Conservation (phyloP, 1,140 invertebrate species). For the Drosophila eugracilis region DNA sequence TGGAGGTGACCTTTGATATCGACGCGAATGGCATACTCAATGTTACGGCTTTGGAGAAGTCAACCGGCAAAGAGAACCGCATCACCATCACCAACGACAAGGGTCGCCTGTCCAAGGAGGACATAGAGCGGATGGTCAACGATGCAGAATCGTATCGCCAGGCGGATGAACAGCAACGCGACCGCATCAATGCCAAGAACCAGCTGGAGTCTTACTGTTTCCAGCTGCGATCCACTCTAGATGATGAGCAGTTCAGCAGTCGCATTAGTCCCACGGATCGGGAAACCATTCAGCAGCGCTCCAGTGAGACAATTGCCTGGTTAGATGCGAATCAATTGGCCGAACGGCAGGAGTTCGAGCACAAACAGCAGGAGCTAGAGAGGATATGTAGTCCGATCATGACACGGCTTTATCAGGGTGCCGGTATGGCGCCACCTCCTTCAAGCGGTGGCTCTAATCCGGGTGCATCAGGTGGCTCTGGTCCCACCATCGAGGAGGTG, state of each 20-base stretch:
- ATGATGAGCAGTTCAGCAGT: constrained; percentile 94
- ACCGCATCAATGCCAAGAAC: constrained; percentile 95
- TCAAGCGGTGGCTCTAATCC: constrained; percentile 78
- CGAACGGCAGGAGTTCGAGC: constrained; percentile 96
- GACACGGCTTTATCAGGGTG: constrained; percentile 90
- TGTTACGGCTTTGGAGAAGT: constrained; percentile 95
- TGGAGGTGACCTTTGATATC: constrained; percentile 96
- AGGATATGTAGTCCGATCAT: constrained; percentile 94
- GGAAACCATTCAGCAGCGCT: constrained; percentile 93
- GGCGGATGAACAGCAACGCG: constrained; percentile 95
- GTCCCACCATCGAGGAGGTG: constrained; percentile 97
- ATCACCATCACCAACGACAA: constrained; percentile 99
- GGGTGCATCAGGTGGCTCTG: constrained; percentile 83
- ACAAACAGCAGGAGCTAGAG: constrained; percentile 95
- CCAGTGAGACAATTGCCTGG: constrained; percentile 97
- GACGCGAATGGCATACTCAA: constrained; percentile 95
- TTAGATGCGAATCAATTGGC: constrained; percentile 96
- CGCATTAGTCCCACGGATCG: constrained; percentile 95
- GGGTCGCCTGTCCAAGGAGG: constrained; percentile 97
- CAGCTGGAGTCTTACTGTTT: constrained; percentile 97
- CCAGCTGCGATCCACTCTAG: constrained; percentile 97
- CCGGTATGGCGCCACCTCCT: constrained; percentile 86
- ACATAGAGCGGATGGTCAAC: constrained; percentile 98
- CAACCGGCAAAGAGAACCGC: constrained; percentile 98
- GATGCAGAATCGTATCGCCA: constrained; percentile 97